Evolutionary conservation across 2,888 invertebrate genomes (phyloP).

Genomic region (Mythimna pallens): DNA sequence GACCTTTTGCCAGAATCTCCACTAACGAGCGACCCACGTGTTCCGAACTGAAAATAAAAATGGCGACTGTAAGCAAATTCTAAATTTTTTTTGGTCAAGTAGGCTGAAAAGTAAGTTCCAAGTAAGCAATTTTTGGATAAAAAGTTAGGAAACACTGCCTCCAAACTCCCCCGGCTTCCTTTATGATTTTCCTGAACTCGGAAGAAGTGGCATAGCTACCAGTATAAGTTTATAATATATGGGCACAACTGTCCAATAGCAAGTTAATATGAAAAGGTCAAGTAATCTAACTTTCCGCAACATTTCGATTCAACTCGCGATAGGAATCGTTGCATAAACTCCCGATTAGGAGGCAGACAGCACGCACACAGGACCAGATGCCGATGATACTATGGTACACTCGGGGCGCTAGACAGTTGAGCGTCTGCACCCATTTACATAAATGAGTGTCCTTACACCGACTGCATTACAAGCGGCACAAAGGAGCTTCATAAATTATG

Average conservation of each 20-base stretch:
- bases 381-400: conserved; percentile 1
- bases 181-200: too few species aligned
- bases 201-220: too few species aligned
- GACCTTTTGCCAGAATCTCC: conserved; percentile 92
- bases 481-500: conserved; percentile 5
- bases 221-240: too few species aligned
- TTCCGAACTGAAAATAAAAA: conserved; percentile 90
- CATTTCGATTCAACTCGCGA: neutral
- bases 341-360: neutral
- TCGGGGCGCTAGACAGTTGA: neutral
- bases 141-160: too few species aligned
- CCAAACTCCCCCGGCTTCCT: too few species aligned
- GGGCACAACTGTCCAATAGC: neutral
- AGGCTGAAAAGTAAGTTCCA: too few species aligned
- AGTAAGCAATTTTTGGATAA: too few species aligned
- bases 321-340: neutral
- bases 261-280: neutral
- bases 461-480: conserved; percentile 16
- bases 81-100: neutral
- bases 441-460: conserved; percentile 5
- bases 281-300: neutral
- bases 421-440: conserved; percentile 13
- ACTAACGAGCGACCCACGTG: conserved; percentile 93
- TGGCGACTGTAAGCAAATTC: neutral
- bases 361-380: neutral